Evolutionary conservation across 64 coral and sea anemone genomes (phyloP).

Genomic region (Montipora cactus): DNA sequence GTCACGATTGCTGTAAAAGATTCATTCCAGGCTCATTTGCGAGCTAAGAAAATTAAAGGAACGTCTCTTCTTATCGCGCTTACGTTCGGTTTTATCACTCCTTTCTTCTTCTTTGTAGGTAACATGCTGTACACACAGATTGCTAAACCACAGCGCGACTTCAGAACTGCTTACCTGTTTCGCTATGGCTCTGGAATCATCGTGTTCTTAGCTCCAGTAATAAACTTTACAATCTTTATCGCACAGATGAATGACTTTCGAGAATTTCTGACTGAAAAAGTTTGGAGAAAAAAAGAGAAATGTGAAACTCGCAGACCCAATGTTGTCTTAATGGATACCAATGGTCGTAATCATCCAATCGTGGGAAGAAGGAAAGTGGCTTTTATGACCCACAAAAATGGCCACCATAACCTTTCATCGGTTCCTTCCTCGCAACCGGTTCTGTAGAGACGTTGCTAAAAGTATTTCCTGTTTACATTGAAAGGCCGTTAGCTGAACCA

Average conservation of each 20-base stretch:
- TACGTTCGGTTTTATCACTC: slow-evolving; percentile 47
- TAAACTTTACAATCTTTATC: slow-evolving; percentile 22
- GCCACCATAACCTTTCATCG: too few species aligned
- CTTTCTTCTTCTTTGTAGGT: slow-evolving; percentile 26
- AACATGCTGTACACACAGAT: slow-evolving; percentile 13
- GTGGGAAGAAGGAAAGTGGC: too few species aligned
- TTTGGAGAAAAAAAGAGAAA: background rate
- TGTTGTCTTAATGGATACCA: background rate
- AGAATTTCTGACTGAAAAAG: background rate
- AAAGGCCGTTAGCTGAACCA: too few species aligned
- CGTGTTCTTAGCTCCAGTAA: background rate
- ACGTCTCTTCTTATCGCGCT: slow-evolving; percentile 14
- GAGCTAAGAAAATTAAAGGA: background rate
- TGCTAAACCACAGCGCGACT: background rate
- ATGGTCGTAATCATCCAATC: too few species aligned
- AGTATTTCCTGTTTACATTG: too few species aligned
- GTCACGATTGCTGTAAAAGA: background rate
- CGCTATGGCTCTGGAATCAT: background rate
- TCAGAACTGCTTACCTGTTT: slow-evolving; percentile 11
- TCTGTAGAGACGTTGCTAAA: too few species aligned
- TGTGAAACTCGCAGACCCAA: background rate
- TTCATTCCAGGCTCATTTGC: background rate
- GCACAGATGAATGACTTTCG: slow-evolving; percentile 7
- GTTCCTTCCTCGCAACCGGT: too few species aligned
- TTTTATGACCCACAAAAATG: too few species aligned